Conservation (phyloP, 2,113 vertebrate species). For the Machaerirhynchus nigripectus region DNA sequence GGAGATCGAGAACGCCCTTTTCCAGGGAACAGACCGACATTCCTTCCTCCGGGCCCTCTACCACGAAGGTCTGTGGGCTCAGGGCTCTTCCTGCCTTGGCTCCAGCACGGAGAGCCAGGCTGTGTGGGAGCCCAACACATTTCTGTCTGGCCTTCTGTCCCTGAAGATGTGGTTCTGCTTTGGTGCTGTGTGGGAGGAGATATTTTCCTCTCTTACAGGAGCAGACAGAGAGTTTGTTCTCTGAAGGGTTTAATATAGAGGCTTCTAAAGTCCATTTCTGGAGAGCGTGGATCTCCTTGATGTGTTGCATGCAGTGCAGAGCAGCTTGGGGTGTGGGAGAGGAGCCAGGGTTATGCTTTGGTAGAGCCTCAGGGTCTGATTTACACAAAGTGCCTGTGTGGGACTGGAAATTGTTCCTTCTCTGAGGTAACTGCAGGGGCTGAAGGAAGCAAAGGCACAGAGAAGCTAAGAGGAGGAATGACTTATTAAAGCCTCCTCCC, state of each 20-base stretch:
- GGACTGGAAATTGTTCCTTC: background rate
- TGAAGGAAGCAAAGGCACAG: background rate
- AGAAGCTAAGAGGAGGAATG: background rate
- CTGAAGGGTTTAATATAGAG: background rate
- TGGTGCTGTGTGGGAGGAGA: background rate
- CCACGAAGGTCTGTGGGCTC: constrained; percentile 79
- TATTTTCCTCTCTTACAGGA: background rate
- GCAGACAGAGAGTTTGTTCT: background rate
- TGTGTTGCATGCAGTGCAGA: background rate
- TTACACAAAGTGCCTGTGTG: background rate
- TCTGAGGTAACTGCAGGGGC: background rate
- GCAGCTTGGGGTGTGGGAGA: background rate
- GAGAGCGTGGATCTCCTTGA: background rate
- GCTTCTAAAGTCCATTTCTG: background rate
- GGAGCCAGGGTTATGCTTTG: background rate
- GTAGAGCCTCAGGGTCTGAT: background rate
- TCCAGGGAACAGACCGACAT: constrained; percentile 86
- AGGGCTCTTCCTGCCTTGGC: background rate
- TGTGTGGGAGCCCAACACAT: background rate
- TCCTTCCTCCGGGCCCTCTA: constrained; percentile 89
- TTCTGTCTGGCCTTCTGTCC: background rate
- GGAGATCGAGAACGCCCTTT: constrained; percentile 93
- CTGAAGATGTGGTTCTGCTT: background rate
- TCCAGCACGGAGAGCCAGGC: background rate
- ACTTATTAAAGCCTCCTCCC: background rate